A percentile compares a stretch with the other conserved stretches of the same genome.
phyloP scores from a whole-genome alignment of 92 coral and sea anemone species.

The Phenganax subtilis region DNA sequence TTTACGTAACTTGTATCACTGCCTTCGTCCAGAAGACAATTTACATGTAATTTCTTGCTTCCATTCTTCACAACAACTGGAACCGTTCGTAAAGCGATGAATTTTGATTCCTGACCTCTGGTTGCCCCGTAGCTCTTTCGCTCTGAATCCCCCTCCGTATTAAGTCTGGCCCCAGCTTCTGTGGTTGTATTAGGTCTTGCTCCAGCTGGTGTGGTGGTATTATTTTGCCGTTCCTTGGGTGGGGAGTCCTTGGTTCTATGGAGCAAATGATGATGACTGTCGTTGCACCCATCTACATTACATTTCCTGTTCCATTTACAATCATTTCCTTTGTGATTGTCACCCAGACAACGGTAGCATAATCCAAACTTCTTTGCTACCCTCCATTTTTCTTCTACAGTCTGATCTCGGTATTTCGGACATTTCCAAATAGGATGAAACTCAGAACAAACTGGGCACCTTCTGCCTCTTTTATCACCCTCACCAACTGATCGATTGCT shows the following conservation, averaged over 20 bases:
- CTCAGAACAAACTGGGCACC: constrained; percentile 24
- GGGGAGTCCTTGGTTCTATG: not conserved
- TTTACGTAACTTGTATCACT: constrained; percentile 51
- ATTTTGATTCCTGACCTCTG: not conserved
- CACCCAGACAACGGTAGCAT: constrained; percentile 23
- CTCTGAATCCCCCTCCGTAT: not conserved
- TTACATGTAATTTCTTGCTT: constrained; percentile 38
- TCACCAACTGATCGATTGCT: too few species aligned
- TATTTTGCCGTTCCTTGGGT: not conserved
- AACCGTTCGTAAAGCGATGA: constrained; percentile 26
- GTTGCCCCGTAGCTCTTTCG: not conserved
- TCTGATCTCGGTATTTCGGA: constrained; percentile 18
- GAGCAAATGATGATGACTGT: not conserved
- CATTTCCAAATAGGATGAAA: constrained; percentile 47
- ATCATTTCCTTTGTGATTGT: not conserved
- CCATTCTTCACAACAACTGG: constrained; percentile 45
- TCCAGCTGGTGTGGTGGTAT: too few species aligned
- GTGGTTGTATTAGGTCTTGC: too few species aligned
- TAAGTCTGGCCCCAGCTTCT: not conserved
- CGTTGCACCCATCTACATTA: not conserved
- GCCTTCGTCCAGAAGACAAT: constrained; percentile 50
- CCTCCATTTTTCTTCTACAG: constrained; percentile 37
- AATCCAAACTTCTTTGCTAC: constrained; percentile 44
- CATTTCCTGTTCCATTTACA: not conserved
- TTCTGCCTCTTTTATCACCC: not conserved